phyloP scores from a whole-genome alignment of 2,888 invertebrate species.

The Callinectes sapidus region DNA sequence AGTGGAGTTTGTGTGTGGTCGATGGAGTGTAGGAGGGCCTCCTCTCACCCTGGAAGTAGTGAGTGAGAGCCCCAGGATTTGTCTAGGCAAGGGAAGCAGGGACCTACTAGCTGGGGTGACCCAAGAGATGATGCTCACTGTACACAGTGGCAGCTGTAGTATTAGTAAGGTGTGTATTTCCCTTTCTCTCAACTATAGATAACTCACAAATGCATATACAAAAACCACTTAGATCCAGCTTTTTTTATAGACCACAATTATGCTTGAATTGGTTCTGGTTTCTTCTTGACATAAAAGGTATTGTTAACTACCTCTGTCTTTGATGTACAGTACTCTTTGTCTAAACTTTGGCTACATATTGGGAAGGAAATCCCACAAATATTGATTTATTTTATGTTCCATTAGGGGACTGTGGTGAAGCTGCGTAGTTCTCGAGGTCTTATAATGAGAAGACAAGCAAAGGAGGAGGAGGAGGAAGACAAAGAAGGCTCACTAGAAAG shows the following conservation, averaged over 20 bases:
- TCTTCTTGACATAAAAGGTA: no score
- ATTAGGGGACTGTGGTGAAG: constrained; percentile 80
- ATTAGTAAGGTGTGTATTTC: constrained; percentile 81
- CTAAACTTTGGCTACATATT: background rate
- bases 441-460: constrained; percentile 78
- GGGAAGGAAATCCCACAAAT: background rate
- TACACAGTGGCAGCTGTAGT: constrained; percentile 86
- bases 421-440: constrained; percentile 84
- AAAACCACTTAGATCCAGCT: background rate
- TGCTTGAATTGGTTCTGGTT: no score
- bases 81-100: constrained; percentile 79
- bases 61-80: constrained; percentile 72
- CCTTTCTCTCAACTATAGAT: background rate
- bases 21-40: constrained; percentile 41
- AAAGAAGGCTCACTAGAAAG: constrained; percentile 76
- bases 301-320: no score
- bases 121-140: constrained; percentile 74
- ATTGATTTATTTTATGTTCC: background rate
- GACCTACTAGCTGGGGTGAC: constrained; percentile 82
- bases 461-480: constrained; percentile 75
- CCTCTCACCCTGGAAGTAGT: constrained; percentile 68
- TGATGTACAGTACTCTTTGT: no score
- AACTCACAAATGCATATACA: background rate
- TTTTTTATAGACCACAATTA: no score
- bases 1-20: constrained; percentile 72